Evolutionary conservation across 2,797 vertebrate genomes (phyloP).

Genomic region (Acanthopagrus latus): DNA sequence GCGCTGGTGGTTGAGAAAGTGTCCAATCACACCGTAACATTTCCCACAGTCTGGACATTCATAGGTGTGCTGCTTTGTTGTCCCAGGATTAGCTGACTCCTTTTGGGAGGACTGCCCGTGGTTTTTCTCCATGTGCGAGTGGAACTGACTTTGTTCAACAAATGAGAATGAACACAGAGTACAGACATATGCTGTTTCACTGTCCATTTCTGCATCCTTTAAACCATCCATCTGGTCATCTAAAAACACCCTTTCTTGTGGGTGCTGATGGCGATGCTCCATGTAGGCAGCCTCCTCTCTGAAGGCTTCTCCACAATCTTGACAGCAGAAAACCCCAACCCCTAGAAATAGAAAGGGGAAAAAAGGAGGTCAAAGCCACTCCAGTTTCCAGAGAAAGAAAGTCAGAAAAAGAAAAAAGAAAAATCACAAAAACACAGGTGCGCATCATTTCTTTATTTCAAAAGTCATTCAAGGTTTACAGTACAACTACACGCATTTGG

Average conservation of each 20-base stretch:
- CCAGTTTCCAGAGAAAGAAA: conserved; percentile 66
- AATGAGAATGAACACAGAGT: conserved; percentile 80
- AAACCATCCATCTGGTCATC: conserved; percentile 69
- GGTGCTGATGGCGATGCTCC: conserved; percentile 79
- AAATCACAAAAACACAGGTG: conserved; percentile 48
- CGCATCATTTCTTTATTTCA: conserved; percentile 63
- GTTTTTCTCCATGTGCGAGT: conserved; percentile 71
- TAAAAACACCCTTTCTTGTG: conserved; percentile 69
- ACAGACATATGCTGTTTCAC: conserved; percentile 70
- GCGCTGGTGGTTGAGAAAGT: conserved; percentile 87
- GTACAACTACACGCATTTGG: background rate
- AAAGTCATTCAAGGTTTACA: conserved; percentile 35
- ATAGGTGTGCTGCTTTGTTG: conserved; percentile 72
- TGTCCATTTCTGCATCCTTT: conserved; percentile 70
- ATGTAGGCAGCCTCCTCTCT: conserved; percentile 76
- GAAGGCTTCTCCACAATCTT: conserved; percentile 82
- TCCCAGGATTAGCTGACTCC: conserved; percentile 35
- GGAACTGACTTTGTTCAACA: conserved; percentile 62
- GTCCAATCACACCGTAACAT: conserved; percentile 78
- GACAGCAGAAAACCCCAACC: conserved; percentile 81
- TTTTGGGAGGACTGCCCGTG: conserved; percentile 63
- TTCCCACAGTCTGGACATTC: conserved; percentile 87
- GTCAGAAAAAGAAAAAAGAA: conserved; percentile 11
- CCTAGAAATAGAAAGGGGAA: conserved; percentile 85
- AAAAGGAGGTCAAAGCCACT: conserved; percentile 81